A percentile compares a stretch with the other conserved stretches of the same genome.
Evolutionary conservation across 2,113 vertebrate genomes (phyloP).

Genomic region (Nibea coibor): DNA sequence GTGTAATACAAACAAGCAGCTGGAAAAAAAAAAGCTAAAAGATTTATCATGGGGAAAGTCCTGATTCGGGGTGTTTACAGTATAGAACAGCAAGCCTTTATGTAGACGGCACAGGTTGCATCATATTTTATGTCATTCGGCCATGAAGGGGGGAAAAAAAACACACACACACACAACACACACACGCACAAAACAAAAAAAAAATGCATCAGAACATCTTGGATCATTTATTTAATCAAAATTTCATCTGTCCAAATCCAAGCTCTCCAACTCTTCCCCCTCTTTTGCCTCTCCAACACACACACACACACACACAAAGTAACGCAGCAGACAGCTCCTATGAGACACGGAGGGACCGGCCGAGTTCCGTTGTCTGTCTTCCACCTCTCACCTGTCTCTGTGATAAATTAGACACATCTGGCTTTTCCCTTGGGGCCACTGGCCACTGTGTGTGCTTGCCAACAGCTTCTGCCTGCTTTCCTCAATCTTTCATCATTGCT

Average conservation of each 20-base stretch:
- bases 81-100: not conserved
- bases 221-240: conserved; percentile 23
- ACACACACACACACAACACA: no score
- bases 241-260: conserved; percentile 5
- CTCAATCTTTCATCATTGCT: conserved; percentile 49
- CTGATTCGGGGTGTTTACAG: conserved; percentile 21
- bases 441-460: conserved; percentile 59
- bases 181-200: not conserved
- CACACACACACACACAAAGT: conserved; percentile 2
- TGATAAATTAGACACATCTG: conserved; percentile 80
- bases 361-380: conserved; percentile 46
- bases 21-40: not conserved
- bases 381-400: conserved; percentile 61
- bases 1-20: conserved; percentile 6
- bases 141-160: not conserved
- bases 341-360: conserved; percentile 24
- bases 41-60: conserved; percentile 3
- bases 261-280: not conserved
- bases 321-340: conserved; percentile 9
- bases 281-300: not conserved
- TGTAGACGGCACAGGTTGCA: not conserved
- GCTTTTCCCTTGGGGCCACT: conserved; percentile 41
- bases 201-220: not conserved
- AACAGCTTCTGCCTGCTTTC: conserved; percentile 53
- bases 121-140: not conserved